Conservation (phyloP, 2,888 invertebrate genomes). For the Eupithecia pulchellata region DNA sequence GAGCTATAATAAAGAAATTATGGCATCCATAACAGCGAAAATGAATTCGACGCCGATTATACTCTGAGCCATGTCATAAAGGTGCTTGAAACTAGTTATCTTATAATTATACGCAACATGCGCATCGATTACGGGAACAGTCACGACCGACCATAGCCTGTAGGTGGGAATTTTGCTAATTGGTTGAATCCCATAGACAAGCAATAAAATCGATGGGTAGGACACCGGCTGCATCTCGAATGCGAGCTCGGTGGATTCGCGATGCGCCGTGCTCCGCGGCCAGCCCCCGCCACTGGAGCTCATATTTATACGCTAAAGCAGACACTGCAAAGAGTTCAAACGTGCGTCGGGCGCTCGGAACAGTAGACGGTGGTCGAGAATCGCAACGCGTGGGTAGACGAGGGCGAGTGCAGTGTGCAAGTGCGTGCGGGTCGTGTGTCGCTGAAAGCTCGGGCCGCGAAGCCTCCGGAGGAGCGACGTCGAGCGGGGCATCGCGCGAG, state of each 20-base stretch:
- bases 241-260: slow-evolving; percentile 81
- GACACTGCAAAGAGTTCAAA: slow-evolving; percentile 83
- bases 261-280: slow-evolving; percentile 79
- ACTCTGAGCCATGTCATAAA: slow-evolving; percentile 49
- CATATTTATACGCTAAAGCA: slow-evolving; percentile 85
- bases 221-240: slow-evolving; percentile 83
- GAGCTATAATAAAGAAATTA: slow-evolving; percentile 26
- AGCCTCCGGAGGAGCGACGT: slow-evolving; percentile 72
- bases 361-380: slow-evolving; percentile 82
- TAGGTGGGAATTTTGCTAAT: slow-evolving; percentile 78
- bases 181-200: slow-evolving; percentile 78
- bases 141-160: slow-evolving; percentile 62
- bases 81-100: slow-evolving; percentile 51
- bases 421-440: slow-evolving; percentile 82
- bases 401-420: slow-evolving; percentile 85
- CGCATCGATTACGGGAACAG: slow-evolving; percentile 66
- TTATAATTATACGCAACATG: slow-evolving; percentile 63
- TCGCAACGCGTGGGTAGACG: slow-evolving; percentile 81
- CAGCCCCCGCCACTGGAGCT: slow-evolving; percentile 82
- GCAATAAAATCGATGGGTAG: slow-evolving; percentile 82
- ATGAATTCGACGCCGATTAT: slow-evolving; percentile 31
- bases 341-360: slow-evolving; percentile 82
- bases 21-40: slow-evolving; percentile 29
- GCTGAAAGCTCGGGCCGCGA: slow-evolving; percentile 83
- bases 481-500: slow-evolving; percentile 49